phyloP scores from a whole-genome alignment of 1,140 invertebrate genomes.

The Cardiocondyla obscurior region DNA sequence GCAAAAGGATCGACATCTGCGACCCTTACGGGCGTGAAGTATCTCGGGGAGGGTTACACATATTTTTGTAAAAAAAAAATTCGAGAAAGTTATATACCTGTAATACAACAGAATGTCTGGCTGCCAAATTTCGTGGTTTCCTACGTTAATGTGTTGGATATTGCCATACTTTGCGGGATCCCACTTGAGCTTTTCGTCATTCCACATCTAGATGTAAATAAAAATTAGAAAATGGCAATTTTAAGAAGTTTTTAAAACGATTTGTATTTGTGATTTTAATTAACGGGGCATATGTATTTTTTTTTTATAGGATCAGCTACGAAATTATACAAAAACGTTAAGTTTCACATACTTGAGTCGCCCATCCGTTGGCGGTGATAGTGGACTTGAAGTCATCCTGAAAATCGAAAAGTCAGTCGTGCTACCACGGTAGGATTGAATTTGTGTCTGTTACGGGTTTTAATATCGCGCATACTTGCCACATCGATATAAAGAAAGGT shows the following conservation, averaged over 20 bases:
- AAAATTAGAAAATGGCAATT: not conserved
- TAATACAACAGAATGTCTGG: slow-evolving; percentile 88
- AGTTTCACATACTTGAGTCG: slow-evolving; percentile 83
- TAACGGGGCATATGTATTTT: no score
- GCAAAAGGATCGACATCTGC: no score
- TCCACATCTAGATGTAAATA: slow-evolving; percentile 86
- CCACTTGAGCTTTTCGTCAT: slow-evolving; percentile 87
- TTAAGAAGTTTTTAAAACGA: not conserved
- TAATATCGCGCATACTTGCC: slow-evolving; percentile 70
- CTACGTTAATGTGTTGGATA: slow-evolving; percentile 84
- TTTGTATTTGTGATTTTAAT: not conserved
- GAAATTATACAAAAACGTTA: not conserved
- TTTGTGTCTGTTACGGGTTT: not conserved
- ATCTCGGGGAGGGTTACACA: no score
- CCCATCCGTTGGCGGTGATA: slow-evolving; percentile 85
- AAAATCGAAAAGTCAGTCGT: slow-evolving; percentile 47
- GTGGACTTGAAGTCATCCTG: slow-evolving; percentile 85
- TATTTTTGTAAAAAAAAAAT: slow-evolving; percentile 16
- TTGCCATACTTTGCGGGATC: slow-evolving; percentile 86
- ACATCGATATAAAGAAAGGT: slow-evolving; percentile 85
- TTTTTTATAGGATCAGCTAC: no score
- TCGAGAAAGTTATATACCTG: slow-evolving; percentile 80
- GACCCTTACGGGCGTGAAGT: no score
- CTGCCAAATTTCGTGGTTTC: slow-evolving; percentile 88
- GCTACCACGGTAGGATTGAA: not conserved